Percentiles rank a stretch among this genome's conserved stretches.
Conservation (phyloP, 1,140 invertebrate genomes). For the Lordiphosa collinella region DNA sequence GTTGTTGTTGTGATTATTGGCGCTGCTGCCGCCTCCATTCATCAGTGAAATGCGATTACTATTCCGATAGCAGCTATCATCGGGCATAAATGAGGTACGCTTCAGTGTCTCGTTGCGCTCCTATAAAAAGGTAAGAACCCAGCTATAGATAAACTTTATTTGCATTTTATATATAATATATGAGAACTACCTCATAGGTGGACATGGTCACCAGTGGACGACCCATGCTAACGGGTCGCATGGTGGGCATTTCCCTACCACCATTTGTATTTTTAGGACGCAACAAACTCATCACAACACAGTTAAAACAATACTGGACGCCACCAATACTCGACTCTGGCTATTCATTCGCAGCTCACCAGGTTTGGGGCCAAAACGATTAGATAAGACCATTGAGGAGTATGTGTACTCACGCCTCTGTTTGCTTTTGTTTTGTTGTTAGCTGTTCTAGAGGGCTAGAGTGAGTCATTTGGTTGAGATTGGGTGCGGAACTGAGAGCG, state of each 20-base stretch:
- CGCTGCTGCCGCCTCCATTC: slow-evolving; percentile 7
- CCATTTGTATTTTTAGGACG: slow-evolving; percentile 34
- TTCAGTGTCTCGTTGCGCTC: slow-evolving; percentile 67
- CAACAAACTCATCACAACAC: slow-evolving; percentile 56
- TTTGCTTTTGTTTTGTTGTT: slow-evolving; percentile 47
- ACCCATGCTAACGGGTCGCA: slow-evolving; percentile 59
- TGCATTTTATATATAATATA: background rate
- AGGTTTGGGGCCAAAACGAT: slow-evolving; percentile 14
- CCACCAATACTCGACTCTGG: background rate
- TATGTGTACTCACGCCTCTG: slow-evolving; percentile 11
- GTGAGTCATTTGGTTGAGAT: slow-evolving; percentile 7
- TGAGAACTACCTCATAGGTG: slow-evolving; percentile 48
- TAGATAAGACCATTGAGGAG: slow-evolving; percentile 52
- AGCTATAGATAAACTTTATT: background rate
- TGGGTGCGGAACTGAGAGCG: background rate
- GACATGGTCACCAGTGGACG: slow-evolving; percentile 57
- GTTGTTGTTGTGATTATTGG: slow-evolving; percentile 19
- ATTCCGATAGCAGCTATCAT: slow-evolving; percentile 69
- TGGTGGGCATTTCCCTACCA: slow-evolving; percentile 48
- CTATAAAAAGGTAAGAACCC: slow-evolving; percentile 17
- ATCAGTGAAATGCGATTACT: slow-evolving; percentile 22
- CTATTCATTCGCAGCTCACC: slow-evolving; percentile 1
- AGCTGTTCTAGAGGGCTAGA: slow-evolving; percentile 1
- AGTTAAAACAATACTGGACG: slow-evolving; percentile 31
- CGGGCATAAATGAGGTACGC: slow-evolving; percentile 70